A percentile compares a stretch with the other conserved stretches of the same genome.
Conservation (phyloP, 1,140 invertebrate genomes). For the Calephelis nemesis region DNA sequence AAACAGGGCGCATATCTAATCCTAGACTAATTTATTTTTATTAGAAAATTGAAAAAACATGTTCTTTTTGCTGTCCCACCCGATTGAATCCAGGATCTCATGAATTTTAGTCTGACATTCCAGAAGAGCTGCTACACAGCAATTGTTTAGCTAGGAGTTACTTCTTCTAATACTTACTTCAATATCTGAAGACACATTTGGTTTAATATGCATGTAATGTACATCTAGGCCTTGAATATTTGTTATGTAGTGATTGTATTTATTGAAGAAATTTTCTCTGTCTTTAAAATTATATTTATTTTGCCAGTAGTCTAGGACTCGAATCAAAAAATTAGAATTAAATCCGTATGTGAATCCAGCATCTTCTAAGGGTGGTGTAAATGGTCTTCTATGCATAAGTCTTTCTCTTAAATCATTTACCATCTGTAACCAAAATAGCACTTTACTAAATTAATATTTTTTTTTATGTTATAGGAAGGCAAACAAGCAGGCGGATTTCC, state of each 20-base stretch:
- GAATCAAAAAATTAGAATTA: conserved; percentile 80
- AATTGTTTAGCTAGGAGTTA: too few relatives aligned
- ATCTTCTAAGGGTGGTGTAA: conserved; percentile 82
- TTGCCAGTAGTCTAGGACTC: conserved; percentile 86
- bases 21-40: too few relatives aligned
- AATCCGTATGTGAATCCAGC: conserved; percentile 80
- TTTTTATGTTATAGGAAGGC: too few relatives aligned
- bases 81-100: too few relatives aligned
- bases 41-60: too few relatives aligned
- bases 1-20: too few relatives aligned
- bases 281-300: conserved; percentile 86
- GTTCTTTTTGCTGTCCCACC: too few relatives aligned
- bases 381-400: conserved; percentile 79
- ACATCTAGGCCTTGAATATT: conserved; percentile 83
- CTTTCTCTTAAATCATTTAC: conserved; percentile 83
- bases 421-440: conserved; percentile 65
- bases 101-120: too few relatives aligned
- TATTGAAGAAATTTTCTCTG: conserved; percentile 85
- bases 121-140: too few relatives aligned
- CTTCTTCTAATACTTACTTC: conserved; percentile 48
- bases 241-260: conserved; percentile 86
- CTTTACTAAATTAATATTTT: too few relatives aligned
- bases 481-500: too few relatives aligned
- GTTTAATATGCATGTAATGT: conserved; percentile 69
- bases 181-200: conserved; percentile 38